Percentiles rank a stretch among this genome's conserved stretches.
These are phyloP conservation scores for Melinopterus prodromus DNA, from an alignment of 2,888 invertebrate species.

Conservation along the genomic window DNA sequence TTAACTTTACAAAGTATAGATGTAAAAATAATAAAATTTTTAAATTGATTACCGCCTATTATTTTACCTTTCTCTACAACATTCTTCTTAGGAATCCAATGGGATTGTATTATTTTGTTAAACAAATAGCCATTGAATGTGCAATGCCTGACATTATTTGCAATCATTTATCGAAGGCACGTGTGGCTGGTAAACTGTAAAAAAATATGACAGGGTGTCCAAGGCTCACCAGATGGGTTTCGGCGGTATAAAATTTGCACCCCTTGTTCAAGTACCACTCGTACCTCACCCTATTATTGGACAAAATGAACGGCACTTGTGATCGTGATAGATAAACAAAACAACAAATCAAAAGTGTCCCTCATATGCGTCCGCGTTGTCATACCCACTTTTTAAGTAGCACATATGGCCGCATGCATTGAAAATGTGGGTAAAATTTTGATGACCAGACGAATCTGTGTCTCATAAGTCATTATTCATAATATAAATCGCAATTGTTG, in stretches of 20 bases:
- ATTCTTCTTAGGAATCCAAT: neutral
- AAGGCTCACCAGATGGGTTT: slow-evolving; percentile 37
- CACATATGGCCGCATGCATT: neutral
- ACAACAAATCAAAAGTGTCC: slow-evolving; percentile 21
- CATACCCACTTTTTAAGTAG: neutral
- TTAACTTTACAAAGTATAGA: slow-evolving; percentile 44
- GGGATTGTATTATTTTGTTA: neutral
- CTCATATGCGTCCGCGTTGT: neutral
- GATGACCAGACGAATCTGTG: too few species aligned
- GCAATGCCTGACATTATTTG: neutral
- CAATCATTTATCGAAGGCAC: neutral
- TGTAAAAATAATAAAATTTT: slow-evolving; percentile 42
- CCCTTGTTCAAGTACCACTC: slow-evolving; percentile 37
- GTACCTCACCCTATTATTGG: slow-evolving; percentile 42
- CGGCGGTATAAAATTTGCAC: slow-evolving; percentile 34
- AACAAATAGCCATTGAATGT: neutral
- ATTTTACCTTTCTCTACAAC: slow-evolving; percentile 15
- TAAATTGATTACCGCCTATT: slow-evolving; percentile 30
- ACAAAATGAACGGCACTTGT: slow-evolving; percentile 44
- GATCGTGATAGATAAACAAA: slow-evolving; percentile 46
- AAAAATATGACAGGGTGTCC: neutral
- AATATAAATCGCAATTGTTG: too few species aligned
- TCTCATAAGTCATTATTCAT: too few species aligned
- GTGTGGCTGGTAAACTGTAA: neutral
- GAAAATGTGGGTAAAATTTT: too few species aligned